Percentiles rank a stretch among this genome's conserved stretches.
phyloP scores from a whole-genome alignment of 2,113 vertebrate genomes.

The Meleagris gallopavo region DNA sequence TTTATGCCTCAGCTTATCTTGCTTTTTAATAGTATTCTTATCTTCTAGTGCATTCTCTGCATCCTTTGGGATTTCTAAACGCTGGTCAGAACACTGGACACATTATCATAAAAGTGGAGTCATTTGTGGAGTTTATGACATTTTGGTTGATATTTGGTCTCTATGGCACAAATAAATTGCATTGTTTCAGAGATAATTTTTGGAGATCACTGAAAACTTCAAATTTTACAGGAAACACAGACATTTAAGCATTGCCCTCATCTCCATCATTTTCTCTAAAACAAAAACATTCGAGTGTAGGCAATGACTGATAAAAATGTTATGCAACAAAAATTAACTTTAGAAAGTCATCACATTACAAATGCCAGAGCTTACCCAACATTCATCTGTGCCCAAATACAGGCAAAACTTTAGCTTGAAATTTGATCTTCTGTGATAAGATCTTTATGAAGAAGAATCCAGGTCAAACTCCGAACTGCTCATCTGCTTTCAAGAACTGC shows the following conservation, averaged over 20 bases:
- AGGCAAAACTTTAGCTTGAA: background rate
- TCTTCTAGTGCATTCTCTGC: background rate
- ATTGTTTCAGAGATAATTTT: background rate
- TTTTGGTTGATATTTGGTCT: background rate
- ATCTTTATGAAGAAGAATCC: background rate
- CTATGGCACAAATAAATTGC: background rate
- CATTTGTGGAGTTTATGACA: background rate
- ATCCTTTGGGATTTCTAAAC: conserved; percentile 45
- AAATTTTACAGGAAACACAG: background rate
- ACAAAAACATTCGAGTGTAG: background rate
- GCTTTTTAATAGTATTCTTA: background rate
- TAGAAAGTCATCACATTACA: background rate
- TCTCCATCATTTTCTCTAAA: background rate
- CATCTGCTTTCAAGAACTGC: background rate
- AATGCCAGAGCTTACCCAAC: background rate
- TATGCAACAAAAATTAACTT: background rate
- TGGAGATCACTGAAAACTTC: background rate
- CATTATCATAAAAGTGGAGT: background rate
- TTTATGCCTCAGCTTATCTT: background rate
- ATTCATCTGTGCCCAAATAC: background rate
- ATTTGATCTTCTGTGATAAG: background rate
- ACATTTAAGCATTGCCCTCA: background rate
- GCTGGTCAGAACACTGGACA: background rate
- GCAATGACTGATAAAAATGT: background rate
- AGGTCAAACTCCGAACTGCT: background rate